Conservation (phyloP, 2,113 vertebrate genomes). For the Girardinichthys multiradiatus region DNA sequence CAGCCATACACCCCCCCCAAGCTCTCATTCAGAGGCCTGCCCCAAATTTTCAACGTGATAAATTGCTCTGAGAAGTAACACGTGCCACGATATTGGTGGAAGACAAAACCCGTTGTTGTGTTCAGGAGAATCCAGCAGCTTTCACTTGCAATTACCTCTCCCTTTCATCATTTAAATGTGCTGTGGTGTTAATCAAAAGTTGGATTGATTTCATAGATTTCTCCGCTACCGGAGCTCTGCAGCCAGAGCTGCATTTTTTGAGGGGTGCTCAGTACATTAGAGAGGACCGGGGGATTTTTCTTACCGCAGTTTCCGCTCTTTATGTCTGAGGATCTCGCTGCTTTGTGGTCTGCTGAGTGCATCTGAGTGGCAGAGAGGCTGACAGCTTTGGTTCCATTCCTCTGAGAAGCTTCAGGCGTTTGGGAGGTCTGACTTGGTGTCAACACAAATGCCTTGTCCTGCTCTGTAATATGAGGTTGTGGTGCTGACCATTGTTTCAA, state of each 20-base stretch:
- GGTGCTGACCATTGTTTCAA: background rate
- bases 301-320: slow-evolving; percentile 38
- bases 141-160: slow-evolving; percentile 29
- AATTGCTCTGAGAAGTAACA: slow-evolving; percentile 27
- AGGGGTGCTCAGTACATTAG: background rate
- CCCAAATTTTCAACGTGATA: slow-evolving; percentile 26
- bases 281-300: slow-evolving; percentile 13
- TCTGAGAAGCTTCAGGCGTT: background rate
- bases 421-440: slow-evolving; percentile 12
- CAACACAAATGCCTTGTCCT: slow-evolving; percentile 18
- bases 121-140: slow-evolving; percentile 37
- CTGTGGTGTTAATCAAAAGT: slow-evolving; percentile 60
- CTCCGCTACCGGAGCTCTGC: slow-evolving; percentile 16
- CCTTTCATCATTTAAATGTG: slow-evolving; percentile 56
- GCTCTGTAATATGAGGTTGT: slow-evolving; percentile 3
- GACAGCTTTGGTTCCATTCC: slow-evolving; percentile 23
- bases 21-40: background rate
- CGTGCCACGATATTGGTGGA: slow-evolving; percentile 18
- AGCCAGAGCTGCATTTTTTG: background rate
- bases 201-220: slow-evolving; percentile 53
- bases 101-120: slow-evolving; percentile 42
- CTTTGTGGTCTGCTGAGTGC: slow-evolving; percentile 39
- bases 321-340: slow-evolving; percentile 3
- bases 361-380: slow-evolving; percentile 5
- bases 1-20: slow-evolving; percentile 17